Base-by-base conservation (phyloP, 92 coral and sea anemone genomes). In the Ricordea florida region DNA sequence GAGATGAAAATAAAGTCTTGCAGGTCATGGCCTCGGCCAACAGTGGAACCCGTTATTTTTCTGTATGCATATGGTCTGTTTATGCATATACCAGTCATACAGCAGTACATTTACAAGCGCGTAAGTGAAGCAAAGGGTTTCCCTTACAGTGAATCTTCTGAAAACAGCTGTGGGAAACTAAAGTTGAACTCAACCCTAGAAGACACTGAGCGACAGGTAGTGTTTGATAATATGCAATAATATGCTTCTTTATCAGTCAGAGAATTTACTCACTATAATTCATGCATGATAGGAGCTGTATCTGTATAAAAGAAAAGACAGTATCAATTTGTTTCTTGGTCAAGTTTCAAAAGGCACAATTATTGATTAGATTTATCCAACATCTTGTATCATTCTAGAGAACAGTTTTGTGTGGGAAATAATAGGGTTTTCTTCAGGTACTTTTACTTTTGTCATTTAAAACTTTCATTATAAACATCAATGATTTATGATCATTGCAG, bases 81-180 rank as follows among this genome's bases (percentile, higher is more conserved):
- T 28, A 85, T 89, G 94, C 94, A 89, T 35, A 10, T 66, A 44
- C 94, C 94, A 20, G 94, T 89, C 28, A 89, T 89, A 17, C 91
- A 89, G 31, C 94, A 89, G 75, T 89, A 74, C 35, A 69, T 89
- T 23, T 89, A 89, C 66, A 55, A 14, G 43, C 82, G 91, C 20
- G 78, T 89, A 48, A 88, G 92, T 16, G 83, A 75, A 43, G 37
- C 79, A 21, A 85, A 81, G 52, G 87, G 87, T 16, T 80, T 85
- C 34, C 83, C 91, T 27, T 89, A 89, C 49, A 38, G 40, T 23
- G 14, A 44, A 8, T 50, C 53, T 5, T 52, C 65, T 29, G 21
- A 57, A 15, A 71, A 28, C 10, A 73, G 70, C 42, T 89, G 94
- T 66, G 72, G 48, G 14, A 67, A 73, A 38, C 59, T 62, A 40